Percentiles rank a stretch among this genome's conserved stretches.
Evolutionary conservation across 2,888 invertebrate genomes (phyloP).

Genomic region (Cyrtodaria siliqua): DNA sequence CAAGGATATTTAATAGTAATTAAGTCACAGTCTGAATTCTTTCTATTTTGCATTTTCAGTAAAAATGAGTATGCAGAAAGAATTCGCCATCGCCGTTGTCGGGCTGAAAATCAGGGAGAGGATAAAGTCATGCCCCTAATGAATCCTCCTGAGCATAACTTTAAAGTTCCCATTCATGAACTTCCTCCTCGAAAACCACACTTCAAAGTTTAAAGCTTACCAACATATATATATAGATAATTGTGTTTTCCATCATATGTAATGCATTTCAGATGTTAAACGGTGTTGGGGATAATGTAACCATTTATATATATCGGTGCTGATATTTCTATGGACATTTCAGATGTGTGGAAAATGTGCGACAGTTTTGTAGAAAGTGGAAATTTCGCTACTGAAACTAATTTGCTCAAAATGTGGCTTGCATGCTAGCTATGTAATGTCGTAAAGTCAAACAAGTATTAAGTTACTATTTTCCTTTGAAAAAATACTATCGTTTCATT

Average conservation of each 20-base stretch:
- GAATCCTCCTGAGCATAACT: slow-evolving; percentile 72
- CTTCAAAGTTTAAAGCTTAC: slow-evolving; percentile 80
- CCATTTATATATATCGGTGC: too few relatives aligned
- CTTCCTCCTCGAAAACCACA: slow-evolving; percentile 80
- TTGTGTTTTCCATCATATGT: not conserved
- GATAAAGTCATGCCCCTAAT: slow-evolving; percentile 77
- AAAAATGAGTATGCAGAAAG: slow-evolving; percentile 43
- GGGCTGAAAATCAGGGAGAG: slow-evolving; percentile 73
- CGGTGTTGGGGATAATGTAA: too few relatives aligned
- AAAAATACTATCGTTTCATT: too few relatives aligned
- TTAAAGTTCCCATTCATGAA: slow-evolving; percentile 59
- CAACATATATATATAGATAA: not conserved
- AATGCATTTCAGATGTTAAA: not conserved
- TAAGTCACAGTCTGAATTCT: too few relatives aligned
- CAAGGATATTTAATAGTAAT: not conserved
- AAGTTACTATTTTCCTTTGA: too few relatives aligned
- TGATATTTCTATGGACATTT: too few relatives aligned
- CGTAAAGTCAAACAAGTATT: too few relatives aligned
- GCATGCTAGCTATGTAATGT: too few relatives aligned
- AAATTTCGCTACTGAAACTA: too few relatives aligned
- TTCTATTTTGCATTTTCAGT: slow-evolving; percentile 58
- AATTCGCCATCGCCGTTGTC: slow-evolving; percentile 70
- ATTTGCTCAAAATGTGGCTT: too few relatives aligned
- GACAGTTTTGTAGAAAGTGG: too few relatives aligned
- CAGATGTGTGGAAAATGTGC: too few relatives aligned